Evolutionary conservation across 2,113 vertebrate species (phyloP).

Genomic region (Nyctereutes procyonoides): DNA sequence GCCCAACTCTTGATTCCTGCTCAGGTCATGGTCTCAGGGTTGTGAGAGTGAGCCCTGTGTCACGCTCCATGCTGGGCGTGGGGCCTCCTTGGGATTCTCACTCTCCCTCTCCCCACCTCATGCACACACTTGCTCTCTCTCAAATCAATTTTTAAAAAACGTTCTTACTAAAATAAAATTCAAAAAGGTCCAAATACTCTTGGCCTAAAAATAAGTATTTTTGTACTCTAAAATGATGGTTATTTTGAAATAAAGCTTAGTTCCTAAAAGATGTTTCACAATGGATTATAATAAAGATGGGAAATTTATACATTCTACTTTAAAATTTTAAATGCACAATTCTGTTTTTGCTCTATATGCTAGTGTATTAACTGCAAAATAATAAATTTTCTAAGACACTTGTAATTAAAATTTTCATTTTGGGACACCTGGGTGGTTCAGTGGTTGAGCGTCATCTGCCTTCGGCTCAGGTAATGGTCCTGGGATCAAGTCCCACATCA

Average conservation of each 20-base stretch:
- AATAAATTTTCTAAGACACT: neutral
- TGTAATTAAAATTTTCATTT: neutral
- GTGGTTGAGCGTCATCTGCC: too few species aligned
- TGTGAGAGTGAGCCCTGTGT: neutral
- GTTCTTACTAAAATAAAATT: neutral
- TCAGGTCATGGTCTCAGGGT: neutral
- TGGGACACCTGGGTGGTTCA: neutral
- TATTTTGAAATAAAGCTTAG: conserved; percentile 37
- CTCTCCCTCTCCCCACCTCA: neutral
- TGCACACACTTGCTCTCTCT: neutral
- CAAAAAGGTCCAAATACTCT: neutral
- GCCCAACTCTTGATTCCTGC: neutral
- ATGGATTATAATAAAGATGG: neutral
- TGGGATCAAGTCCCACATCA: too few species aligned
- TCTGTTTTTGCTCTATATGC: neutral
- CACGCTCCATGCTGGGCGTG: neutral
- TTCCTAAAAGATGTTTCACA: neutral
- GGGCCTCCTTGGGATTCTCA: too few species aligned
- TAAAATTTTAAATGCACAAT: neutral
- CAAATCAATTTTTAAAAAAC: neutral
- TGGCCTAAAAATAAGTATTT: neutral
- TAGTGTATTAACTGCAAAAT: neutral
- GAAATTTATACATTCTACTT: neutral
- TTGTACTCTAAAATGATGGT: neutral
- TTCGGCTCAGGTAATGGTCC: too few species aligned